These are phyloP conservation scores for Acleris sparsana DNA, from an alignment of 2,888 invertebrate species.

Conservation along the genomic window DNA sequence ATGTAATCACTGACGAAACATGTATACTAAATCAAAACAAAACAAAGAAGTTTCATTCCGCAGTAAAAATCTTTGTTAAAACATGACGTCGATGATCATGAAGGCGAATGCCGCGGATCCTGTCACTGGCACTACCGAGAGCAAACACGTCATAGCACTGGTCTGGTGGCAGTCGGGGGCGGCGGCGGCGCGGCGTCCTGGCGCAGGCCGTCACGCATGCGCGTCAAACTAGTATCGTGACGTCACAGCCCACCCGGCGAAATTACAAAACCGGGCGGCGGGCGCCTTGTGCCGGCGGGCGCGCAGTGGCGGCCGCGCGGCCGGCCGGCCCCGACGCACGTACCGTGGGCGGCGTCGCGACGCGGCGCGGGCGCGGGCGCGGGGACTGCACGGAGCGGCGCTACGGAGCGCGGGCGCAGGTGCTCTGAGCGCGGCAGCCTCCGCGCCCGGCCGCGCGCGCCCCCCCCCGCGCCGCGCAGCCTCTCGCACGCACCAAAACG, in stretches of 20 bases:
- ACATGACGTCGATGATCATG: not conserved
- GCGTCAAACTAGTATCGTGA: constrained; percentile 81
- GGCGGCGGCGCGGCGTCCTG: constrained; percentile 69
- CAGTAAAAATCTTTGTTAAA: not conserved
- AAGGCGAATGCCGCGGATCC: constrained; percentile 9
- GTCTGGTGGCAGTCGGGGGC: constrained; percentile 75
- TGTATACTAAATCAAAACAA: constrained; percentile 15
- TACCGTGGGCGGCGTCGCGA: constrained; percentile 81
- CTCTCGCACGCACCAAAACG: constrained; percentile 80
- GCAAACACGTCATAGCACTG: constrained; percentile 77
- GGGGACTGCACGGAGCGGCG: constrained; percentile 81
- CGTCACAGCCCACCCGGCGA: constrained; percentile 80
- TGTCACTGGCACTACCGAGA: constrained; percentile 47
- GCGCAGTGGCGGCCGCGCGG: constrained; percentile 80
- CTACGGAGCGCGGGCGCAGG: constrained; percentile 86
- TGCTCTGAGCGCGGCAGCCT: constrained; percentile 88
- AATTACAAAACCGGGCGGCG: constrained; percentile 80
- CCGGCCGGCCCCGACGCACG: constrained; percentile 81
- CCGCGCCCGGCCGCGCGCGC: constrained; percentile 84
- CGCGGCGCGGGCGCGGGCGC: constrained; percentile 76
- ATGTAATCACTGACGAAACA: constrained; percentile 1
- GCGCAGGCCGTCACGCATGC: constrained; percentile 77
- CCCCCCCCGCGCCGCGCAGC: constrained; percentile 68
- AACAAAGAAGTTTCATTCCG: constrained; percentile 13
- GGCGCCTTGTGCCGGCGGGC: constrained; percentile 49